Evolutionary conservation across 2,113 vertebrate species (phyloP), one percentile per base, ranked within the genome.

Genomic region (Sphaerodactylus townsendi): DNA sequence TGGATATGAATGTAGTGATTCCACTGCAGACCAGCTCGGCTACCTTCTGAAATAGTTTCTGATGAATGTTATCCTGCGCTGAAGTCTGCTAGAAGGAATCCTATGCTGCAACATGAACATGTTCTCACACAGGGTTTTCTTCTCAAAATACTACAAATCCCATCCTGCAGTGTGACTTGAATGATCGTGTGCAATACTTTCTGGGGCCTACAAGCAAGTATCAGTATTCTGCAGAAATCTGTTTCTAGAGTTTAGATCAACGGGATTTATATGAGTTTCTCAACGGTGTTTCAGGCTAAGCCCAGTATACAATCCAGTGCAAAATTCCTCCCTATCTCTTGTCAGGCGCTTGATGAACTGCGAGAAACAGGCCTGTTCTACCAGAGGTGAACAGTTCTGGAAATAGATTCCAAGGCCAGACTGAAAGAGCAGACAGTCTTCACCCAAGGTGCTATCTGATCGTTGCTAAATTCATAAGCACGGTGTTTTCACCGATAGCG

Each of bases 401-500:
- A 79, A 82, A 82, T 37, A 30, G 71, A 48, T n/a, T 15, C 5
- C 66, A 74, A 64, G 19, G 21, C n/a, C 48, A 7, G 6, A 41
- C 73, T 0, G 0, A 1, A 7, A n/a, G n/a, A 41, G 5, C 9
- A 44, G 23, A 70, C 83, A 28, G 39, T 30, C 0, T 1, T 2
- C 39, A 79, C 44, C 64, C 25, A 33, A 33, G n/a, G 41, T 2
- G 0, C 15, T 1, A 5, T 0, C 19, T 1, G 1, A 70, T 48
- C 50, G 9, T 64, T 10, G 1, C 37, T 77, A 41, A 33, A 0
- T 0, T 21, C 3, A 41, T 7, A 30, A n/a, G 21, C 0, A 0
- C 50, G 0, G 28, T 0, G 0, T n/a, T 50, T 30, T 28, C 0
- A 0, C 62, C 25, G 75, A 30, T 39, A 46, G 1, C 23, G 44